A percentile compares a stretch with the other conserved stretches of the same genome.
phyloP scores from a whole-genome alignment of 2,113 vertebrate genomes.

The Saguinus midas region DNA sequence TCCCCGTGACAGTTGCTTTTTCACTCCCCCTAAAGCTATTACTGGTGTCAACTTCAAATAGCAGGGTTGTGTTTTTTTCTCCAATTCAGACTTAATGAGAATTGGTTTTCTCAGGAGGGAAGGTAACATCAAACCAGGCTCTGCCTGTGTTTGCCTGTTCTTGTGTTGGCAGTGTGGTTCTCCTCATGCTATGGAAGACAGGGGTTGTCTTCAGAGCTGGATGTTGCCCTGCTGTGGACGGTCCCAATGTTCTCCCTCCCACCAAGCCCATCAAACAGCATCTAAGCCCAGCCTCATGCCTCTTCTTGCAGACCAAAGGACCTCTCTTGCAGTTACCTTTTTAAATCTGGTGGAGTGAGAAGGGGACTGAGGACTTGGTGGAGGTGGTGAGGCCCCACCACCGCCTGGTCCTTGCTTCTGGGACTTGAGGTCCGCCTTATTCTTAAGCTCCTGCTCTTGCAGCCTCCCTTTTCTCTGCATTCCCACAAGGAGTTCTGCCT shows the following conservation, averaged over 20 bases:
- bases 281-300: background rate
- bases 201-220: background rate
- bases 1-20: too few relatives aligned
- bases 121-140: background rate
- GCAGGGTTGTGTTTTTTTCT: background rate
- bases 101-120: background rate
- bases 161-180: rapidly evolving
- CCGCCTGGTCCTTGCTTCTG: background rate
- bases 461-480: background rate
- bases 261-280: background rate
- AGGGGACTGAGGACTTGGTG: background rate
- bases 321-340: background rate
- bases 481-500: background rate
- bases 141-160: background rate
- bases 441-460: background rate
- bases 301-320: background rate
- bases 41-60: background rate
- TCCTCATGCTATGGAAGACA: background rate
- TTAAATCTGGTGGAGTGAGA: background rate
- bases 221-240: background rate
- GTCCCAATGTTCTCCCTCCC: background rate
- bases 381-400: background rate
- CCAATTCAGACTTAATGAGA: background rate
- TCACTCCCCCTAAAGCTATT: background rate
- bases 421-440: background rate